A percentile compares a stretch with the other conserved stretches of the same genome.
Conservation (phyloP, 2,797 vertebrate species). For the Austrolebias charrua region DNA sequence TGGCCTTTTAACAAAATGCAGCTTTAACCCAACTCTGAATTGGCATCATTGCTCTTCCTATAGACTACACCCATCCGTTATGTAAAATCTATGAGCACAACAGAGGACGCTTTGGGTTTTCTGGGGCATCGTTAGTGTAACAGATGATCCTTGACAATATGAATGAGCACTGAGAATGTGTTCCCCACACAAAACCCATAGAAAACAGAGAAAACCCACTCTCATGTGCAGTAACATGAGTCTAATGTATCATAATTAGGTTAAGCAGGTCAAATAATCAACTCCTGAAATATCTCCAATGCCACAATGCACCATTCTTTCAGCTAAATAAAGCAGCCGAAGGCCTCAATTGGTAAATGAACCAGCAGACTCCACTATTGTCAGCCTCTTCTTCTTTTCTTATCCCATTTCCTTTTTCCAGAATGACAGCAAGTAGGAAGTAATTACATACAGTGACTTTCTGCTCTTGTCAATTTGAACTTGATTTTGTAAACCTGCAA, state of each 20-base stretch:
- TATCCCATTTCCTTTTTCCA: background rate
- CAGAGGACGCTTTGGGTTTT: conserved; percentile 7
- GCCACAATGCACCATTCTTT: conserved; percentile 38
- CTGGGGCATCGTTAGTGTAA: conserved; percentile 22
- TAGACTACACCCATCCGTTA: conserved; percentile 8
- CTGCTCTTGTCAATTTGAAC: conserved; percentile 30
- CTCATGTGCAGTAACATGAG: conserved; percentile 42
- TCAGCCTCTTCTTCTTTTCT: conserved; percentile 15
- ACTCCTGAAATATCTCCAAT: conserved; percentile 36
- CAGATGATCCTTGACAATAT: conserved; percentile 3
- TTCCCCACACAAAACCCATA: conserved; percentile 6
- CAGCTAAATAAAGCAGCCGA: conserved; percentile 42
- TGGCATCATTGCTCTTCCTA: background rate
- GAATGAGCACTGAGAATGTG: conserved; percentile 12
- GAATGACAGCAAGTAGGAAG: conserved; percentile 27
- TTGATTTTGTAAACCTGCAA: conserved; percentile 13
- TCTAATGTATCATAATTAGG: conserved; percentile 62
- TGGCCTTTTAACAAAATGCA: background rate
- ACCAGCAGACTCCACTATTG: conserved; percentile 38
- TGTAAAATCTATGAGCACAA: conserved; percentile 3
- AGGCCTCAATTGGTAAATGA: conserved; percentile 67
- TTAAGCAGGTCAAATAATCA: conserved; percentile 64
- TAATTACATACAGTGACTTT: conserved; percentile 36
- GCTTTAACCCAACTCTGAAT: background rate
- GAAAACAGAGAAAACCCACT: conserved; percentile 20